Evolutionary conservation across 1,140 invertebrate species (phyloP).

Genomic region (Scaptomyza pallida): DNA sequence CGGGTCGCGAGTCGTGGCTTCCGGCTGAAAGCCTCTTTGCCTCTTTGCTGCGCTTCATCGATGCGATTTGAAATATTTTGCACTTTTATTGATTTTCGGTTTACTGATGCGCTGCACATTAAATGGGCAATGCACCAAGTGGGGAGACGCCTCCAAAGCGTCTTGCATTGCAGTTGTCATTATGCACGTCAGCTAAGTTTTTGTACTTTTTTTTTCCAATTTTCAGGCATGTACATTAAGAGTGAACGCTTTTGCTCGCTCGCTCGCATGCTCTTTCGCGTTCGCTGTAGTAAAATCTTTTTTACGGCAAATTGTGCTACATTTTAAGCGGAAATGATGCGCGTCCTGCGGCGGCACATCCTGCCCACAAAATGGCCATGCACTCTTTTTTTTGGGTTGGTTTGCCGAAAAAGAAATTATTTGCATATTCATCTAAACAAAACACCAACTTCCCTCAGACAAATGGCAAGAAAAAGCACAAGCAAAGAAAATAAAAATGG

Average conservation of each 20-base stretch:
- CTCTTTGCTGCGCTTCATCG: slow-evolving; percentile 35
- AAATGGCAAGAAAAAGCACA: slow-evolving; percentile 57
- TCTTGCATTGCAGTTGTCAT: slow-evolving; percentile 53
- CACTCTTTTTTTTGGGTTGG: slow-evolving; percentile 19
- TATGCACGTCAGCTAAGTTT: slow-evolving; percentile 46
- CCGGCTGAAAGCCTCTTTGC: not conserved
- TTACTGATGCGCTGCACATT: slow-evolving; percentile 72
- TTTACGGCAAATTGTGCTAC: slow-evolving; percentile 80
- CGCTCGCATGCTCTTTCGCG: not conserved
- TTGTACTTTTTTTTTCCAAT: slow-evolving; percentile 16
- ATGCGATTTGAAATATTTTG: slow-evolving; percentile 79
- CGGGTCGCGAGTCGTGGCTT: slow-evolving; percentile 34
- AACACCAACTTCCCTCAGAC: slow-evolving; percentile 72
- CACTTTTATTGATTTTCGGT: slow-evolving; percentile 71
- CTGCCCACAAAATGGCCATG: slow-evolving; percentile 69
- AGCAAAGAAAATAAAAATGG: slow-evolving; percentile 24
- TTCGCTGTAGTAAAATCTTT: slow-evolving; percentile 53
- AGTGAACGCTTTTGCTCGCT: not conserved
- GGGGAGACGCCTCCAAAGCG: not conserved
- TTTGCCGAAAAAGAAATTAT: slow-evolving; percentile 62
- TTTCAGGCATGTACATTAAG: slow-evolving; percentile 25
- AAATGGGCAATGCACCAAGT: slow-evolving; percentile 60
- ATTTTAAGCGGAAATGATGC: slow-evolving; percentile 81
- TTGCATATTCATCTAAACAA: slow-evolving; percentile 82
- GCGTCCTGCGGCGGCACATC: slow-evolving; percentile 77